These are phyloP conservation scores for Microtus oregoni DNA, from an alignment of 2,113 vertebrate species.

Conservation along the genomic window DNA sequence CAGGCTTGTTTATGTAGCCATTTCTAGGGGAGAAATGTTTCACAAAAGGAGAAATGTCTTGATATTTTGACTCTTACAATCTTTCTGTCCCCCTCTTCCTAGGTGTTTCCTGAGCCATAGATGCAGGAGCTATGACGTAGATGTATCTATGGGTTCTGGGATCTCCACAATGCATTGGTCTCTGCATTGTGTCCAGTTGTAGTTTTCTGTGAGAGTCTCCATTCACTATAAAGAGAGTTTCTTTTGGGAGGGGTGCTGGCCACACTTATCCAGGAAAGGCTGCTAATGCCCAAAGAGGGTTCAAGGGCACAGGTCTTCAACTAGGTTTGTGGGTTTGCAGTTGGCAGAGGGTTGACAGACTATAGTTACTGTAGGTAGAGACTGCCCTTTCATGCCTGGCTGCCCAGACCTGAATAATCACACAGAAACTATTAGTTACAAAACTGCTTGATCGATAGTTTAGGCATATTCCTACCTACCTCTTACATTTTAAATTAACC, in stretches of 20 bases:
- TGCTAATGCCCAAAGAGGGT: neutral
- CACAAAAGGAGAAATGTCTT: neutral
- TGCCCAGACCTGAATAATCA: too few relatives aligned
- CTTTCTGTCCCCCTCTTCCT: neutral
- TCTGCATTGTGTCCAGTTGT: neutral
- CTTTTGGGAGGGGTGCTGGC: neutral
- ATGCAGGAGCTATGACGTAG: neutral
- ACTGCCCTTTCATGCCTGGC: too few relatives aligned
- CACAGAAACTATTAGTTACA: too few relatives aligned
- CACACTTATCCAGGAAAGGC: neutral
- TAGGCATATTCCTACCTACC: too few relatives aligned
- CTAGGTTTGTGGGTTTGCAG: neutral
- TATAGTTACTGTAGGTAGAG: neutral
- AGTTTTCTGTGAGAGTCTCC: neutral
- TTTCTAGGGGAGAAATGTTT: neutral
- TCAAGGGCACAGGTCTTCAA: neutral
- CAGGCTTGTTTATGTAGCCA: neutral
- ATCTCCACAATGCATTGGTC: neutral
- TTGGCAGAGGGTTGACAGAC: neutral
- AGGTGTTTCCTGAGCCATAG: neutral
- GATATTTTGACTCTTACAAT: neutral
- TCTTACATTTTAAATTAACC: too few relatives aligned
- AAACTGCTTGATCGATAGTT: too few relatives aligned
- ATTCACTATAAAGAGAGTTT: neutral
- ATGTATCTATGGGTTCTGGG: too few relatives aligned